phyloP scores from a whole-genome alignment of 2,113 vertebrate genomes.

The Dendropsophus ebraccatus region DNA sequence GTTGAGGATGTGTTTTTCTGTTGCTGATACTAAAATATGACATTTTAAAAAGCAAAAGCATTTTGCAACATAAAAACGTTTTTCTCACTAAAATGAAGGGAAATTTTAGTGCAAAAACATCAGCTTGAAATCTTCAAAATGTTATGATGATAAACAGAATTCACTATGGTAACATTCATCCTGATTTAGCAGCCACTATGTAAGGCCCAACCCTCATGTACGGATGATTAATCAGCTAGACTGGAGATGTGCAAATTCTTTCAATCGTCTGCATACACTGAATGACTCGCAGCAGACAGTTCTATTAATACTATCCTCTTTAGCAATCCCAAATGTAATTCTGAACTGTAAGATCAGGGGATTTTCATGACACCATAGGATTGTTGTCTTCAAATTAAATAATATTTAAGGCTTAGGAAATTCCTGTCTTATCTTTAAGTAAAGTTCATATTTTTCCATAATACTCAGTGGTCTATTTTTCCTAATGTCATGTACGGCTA shows the following conservation, averaged over 20 bases:
- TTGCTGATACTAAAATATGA: not conserved
- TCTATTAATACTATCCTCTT: constrained; percentile 33
- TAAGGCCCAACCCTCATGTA: not conserved
- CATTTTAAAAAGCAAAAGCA: too few relatives aligned
- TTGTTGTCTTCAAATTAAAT: not conserved
- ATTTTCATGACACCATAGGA: not conserved
- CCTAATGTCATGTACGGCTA: not conserved
- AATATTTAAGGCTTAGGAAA: constrained; percentile 3
- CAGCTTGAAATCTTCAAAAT: not conserved
- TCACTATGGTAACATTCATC: constrained; percentile 16
- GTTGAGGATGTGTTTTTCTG: not conserved
- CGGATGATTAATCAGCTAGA: not conserved
- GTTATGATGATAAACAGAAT: constrained; percentile 27
- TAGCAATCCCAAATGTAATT: not conserved
- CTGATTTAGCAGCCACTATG: constrained; percentile 14
- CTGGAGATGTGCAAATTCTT: constrained; percentile 43
- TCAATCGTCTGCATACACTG: constrained; percentile 24
- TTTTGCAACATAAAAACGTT: not conserved
- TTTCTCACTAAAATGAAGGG: not conserved
- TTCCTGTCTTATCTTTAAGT: not conserved
- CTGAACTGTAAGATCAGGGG: not conserved
- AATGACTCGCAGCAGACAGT: constrained; percentile 19
- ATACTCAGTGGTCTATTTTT: not conserved
- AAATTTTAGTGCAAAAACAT: not conserved
- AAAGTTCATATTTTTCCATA: not conserved